Conservation (phyloP, 2,113 vertebrate genomes). For the Cryptoleucopteryx plumbea region DNA sequence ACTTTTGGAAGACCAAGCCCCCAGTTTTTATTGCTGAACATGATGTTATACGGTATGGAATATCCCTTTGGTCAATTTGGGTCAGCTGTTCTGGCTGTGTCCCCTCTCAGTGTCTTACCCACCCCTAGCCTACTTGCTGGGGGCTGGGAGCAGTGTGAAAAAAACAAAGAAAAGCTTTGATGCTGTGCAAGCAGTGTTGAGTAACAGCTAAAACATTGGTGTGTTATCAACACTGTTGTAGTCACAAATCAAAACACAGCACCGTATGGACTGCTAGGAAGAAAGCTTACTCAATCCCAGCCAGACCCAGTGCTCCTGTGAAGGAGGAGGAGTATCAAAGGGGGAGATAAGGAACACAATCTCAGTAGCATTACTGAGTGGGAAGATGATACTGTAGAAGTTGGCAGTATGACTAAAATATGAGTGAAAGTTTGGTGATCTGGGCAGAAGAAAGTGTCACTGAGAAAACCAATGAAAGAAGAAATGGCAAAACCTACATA, state of each 20-base stretch:
- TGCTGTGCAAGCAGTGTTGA: background rate
- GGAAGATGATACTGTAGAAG: background rate
- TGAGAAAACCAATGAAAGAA: background rate
- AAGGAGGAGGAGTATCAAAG: background rate
- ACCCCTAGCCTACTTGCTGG: background rate
- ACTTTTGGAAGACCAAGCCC: background rate
- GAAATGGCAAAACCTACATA: background rate
- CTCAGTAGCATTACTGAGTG: background rate
- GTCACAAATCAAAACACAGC: background rate
- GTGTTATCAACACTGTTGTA: background rate
- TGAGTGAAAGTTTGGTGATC: background rate
- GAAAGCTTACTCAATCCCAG: background rate
- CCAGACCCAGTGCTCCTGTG: background rate
- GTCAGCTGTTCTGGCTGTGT: background rate
- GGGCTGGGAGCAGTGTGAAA: background rate
- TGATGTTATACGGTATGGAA: background rate
- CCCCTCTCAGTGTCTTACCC: background rate
- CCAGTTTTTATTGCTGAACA: background rate
- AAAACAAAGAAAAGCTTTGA: background rate
- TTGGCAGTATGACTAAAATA: background rate
- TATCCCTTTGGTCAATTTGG: background rate
- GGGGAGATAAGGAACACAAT: background rate
- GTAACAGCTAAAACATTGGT: background rate
- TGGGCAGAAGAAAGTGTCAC: background rate
- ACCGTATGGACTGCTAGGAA: background rate